Evolutionary conservation across 2,797 vertebrate species (phyloP).

Genomic region (Gymnoscopelus braueri): DNA sequence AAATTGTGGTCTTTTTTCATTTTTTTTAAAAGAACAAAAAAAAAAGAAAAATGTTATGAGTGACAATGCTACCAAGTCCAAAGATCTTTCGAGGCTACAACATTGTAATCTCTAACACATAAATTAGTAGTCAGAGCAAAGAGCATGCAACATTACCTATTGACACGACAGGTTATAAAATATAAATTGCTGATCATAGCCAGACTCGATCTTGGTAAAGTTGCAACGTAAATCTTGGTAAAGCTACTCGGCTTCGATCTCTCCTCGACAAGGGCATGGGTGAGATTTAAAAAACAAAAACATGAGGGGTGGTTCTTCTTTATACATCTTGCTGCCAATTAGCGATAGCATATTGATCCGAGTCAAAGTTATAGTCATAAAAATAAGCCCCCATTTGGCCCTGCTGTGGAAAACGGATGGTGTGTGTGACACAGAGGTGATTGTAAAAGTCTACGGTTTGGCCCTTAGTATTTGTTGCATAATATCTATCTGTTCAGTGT

Average conservation of each 20-base stretch:
- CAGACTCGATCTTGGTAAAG: conserved; percentile 42
- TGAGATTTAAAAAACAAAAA: too few relatives aligned
- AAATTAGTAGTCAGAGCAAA: conserved; percentile 56
- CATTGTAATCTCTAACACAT: conserved; percentile 59
- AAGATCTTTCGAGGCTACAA: conserved; percentile 58
- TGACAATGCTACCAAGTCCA: conserved; percentile 45
- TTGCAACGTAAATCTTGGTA: conserved; percentile 40
- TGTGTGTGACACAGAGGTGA: conserved; percentile 30
- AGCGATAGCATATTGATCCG: conserved; percentile 35
- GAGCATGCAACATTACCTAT: conserved; percentile 69
- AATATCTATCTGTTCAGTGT: conserved; percentile 40
- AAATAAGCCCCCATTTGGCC: conserved; percentile 18
- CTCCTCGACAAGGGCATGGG: too few relatives aligned
- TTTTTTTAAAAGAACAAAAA: conserved; percentile 9
- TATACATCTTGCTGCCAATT: conserved; percentile 1
- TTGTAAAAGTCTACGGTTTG: conserved; percentile 43
- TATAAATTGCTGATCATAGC: conserved; percentile 50
- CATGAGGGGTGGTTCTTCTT: background rate
- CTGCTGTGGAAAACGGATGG: conserved; percentile 22
- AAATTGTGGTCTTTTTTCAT: background rate
- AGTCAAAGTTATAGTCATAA: conserved; percentile 7
- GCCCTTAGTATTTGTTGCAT: conserved; percentile 71
- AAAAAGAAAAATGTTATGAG: background rate
- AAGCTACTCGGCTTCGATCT: conserved; percentile 9
- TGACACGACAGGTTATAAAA: conserved; percentile 63